Evolutionary conservation across 2,888 invertebrate genomes (phyloP), one percentile per base, ranked within the genome.

Genomic region (Drosophila paracracens): DNA sequence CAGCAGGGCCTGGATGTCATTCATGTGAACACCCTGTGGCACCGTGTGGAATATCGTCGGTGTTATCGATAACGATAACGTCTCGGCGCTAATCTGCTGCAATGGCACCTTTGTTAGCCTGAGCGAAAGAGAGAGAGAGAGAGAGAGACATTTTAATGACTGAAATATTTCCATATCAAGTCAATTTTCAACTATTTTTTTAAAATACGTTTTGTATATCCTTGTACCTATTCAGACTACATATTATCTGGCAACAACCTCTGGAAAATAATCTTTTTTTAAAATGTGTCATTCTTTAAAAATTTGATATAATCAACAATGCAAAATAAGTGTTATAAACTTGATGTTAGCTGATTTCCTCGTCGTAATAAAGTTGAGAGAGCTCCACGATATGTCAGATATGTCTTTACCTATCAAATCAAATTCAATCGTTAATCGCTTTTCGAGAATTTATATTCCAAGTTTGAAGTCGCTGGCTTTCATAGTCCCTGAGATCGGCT

Each of bases 21-120:
- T 88, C 53, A 89, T 81, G 50, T 91, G 88, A 2, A 79, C 87
- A 0, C 91, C 90, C 59, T 89, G 81, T 2, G 92, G 89, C 4
- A 91, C 89, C 0, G 91, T 91, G 69, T 93, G 92, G 46, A 93
- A 92, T 52, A 93, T 92, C n/a, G 92, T 88, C 0, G 92, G 92
- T 27, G 92, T 90, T 52, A 93, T 81, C 43, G 92, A 92, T 53
- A 93, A 81, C 33, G 92, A 87, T 59, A 93, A 77, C n/a, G 92
- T 92, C 57, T 92, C 92, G 35, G 93, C 88, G 66, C 92, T 92
- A 2, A 92, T 86, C 63, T 91, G 92, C 76, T 92, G 92, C 70
- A 92, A 67, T 31, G 92, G 93, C 38, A 92, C 91, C 78, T 92
- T 92, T n/a, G 92, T 92, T 46, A 93, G 74, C 25, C 92, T 92